Base-by-base conservation (phyloP, 2,113 vertebrate genomes). In the Sisor rabdophorus region DNA sequence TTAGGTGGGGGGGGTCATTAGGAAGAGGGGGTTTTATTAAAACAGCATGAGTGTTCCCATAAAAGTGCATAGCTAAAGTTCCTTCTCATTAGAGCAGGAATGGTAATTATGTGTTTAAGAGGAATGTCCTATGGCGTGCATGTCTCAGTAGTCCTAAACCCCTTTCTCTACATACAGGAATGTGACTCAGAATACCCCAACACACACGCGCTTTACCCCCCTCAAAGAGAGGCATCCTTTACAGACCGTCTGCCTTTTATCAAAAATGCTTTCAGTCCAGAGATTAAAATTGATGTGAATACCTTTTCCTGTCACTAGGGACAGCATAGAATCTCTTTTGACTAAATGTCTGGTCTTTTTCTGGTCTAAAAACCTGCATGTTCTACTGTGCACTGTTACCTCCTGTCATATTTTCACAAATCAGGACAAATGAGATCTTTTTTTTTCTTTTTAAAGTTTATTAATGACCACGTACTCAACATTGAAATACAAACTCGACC, bases 401-500 rank as follows among this genome's bases (percentile, higher is more conserved):
- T 6, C 32, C 32, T 36, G 16, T 70, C 53, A 30, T 54, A 47
- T 67, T 50, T 24, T 26, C 15, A 47, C 19, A 30, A 44, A 85
- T 54, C 3, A 48, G 24, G 78, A 81, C 56, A 85, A 82, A 86
- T 65, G 47, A 84, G 24, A 28, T 80, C 81, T 30, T 59, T 58
- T 58, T 58, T 58, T 11, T 30, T 60, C 36, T 26, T 26, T 28
- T 79, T 84, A 89, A 89, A 86, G 85, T 95, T 95, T 94, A 94
- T 94, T 95, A 84, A 91, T 90, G 90, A 91, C 65, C 28, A 69
- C 47, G 12, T 91, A 88, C 85, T 81, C 88, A 85, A 88, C 89
- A 90, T 88, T 81, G 79, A 93, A 84, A 91, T 92, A 92, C 90
- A 92, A 91, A 90, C 89, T 92, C 92, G 86, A 94, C 82, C 90